Conservation (phyloP, 2,888 invertebrate genomes). For the Colletes collaris region DNA sequence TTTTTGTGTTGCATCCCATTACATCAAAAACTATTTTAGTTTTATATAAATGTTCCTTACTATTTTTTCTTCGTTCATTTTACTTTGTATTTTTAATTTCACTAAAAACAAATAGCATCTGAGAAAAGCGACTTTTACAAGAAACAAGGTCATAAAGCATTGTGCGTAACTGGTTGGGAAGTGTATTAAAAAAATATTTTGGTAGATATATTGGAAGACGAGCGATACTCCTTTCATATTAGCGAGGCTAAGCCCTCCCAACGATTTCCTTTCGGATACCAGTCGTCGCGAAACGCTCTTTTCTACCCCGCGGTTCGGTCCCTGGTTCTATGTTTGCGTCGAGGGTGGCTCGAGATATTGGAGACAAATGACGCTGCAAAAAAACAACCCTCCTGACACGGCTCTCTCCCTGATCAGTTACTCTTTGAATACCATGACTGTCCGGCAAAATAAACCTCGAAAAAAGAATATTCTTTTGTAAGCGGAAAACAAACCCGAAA, state of each 20-base stretch:
- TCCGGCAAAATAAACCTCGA: constrained; percentile 21
- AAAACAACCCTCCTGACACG: constrained; percentile 65
- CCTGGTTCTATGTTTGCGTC: constrained; percentile 69
- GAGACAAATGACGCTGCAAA: constrained; percentile 82
- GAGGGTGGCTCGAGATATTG: constrained; percentile 79
- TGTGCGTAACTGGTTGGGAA: too few species aligned
- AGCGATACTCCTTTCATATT: constrained; percentile 3
- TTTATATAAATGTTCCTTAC: too few species aligned
- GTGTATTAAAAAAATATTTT: too few species aligned
- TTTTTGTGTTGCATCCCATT: too few species aligned
- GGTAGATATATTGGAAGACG: not conserved
- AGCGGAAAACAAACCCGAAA: not conserved
- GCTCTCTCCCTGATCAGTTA: constrained; percentile 51
- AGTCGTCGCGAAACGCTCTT: constrained; percentile 60
- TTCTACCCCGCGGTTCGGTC: constrained; percentile 80
- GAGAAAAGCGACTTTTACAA: too few species aligned
- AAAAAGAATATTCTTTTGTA: not conserved
- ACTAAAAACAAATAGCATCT: too few species aligned
- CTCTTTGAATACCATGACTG: constrained; percentile 46
- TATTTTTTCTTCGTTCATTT: too few species aligned
- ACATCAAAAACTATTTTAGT: too few species aligned
- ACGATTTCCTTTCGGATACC: not conserved
- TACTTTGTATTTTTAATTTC: too few species aligned
- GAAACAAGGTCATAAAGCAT: too few species aligned
- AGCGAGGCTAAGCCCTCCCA: not conserved